Base-by-base conservation (phyloP, 1,140 invertebrate genomes). In the Lepidostoma basale region DNA sequence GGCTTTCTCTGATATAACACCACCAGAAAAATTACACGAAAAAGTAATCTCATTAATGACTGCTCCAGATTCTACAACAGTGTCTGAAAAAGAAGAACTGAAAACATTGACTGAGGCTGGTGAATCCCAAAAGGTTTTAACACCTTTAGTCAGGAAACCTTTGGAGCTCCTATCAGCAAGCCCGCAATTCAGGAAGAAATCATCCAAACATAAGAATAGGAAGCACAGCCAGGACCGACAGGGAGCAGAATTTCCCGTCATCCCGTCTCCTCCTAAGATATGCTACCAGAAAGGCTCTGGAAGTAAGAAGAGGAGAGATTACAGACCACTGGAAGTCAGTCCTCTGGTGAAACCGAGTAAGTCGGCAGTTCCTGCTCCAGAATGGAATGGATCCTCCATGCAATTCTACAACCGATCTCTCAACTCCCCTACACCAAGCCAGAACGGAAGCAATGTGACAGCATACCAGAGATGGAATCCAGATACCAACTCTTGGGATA, bases 301-400 rank as follows among this genome's bases (percentile, higher is more conserved):
- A 25, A 67, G 49, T 30, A 87, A 86, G 56, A 86, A 85, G 69
- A 78, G 82, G 47, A 81, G 83, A 66, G 83, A 85, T 42, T 86
- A 87, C 45, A 80, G 84, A 42, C 82, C 82, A 1, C 77, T 82
- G 63, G 83, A 83, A 58, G 79, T 76, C 22, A 84, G 79, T 60
- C 82, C 81, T 23, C 75, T 83, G 14, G 78, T 75, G 23, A 71
- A 66, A 33, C n/a, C 22, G 20, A 14, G 16, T 1, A 75, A 76
- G 23, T 63, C 79, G 2, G 42, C 74, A 0, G 9, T 52, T 3
- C 49, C 66, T 33, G n/a, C 45, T 12, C 47, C 62, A 16, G 81
- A 85, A 49, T 89, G 88, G 86, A 91, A 90, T 72, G 89, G 88
- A 5, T 84, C 84, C 6, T 87, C 88, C 0, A 76, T 88, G 62